A percentile compares a stretch with the other conserved stretches of the same genome.
Evolutionary conservation across 2,888 invertebrate species (phyloP).

Genomic region (Melitaea athalia): DNA sequence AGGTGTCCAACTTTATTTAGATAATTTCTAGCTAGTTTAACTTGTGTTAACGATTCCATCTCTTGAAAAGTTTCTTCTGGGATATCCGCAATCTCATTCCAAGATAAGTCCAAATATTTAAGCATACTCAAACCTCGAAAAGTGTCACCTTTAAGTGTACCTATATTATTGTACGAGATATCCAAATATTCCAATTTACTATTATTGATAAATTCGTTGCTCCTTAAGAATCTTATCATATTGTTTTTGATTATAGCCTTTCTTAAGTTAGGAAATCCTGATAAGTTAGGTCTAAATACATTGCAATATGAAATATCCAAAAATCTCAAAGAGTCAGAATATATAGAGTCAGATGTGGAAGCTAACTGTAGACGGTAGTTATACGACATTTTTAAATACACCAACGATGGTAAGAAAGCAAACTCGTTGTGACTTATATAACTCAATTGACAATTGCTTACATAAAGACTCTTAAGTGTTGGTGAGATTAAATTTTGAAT

Average conservation of each 20-base stretch:
- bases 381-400: slow-evolving; percentile 83
- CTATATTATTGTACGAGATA: slow-evolving; percentile 85
- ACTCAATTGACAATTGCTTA: slow-evolving; percentile 82
- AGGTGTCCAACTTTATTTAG: slow-evolving; percentile 82
- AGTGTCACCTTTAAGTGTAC: slow-evolving; percentile 81
- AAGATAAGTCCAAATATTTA: slow-evolving; percentile 85
- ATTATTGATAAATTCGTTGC: slow-evolving; percentile 84
- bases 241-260: slow-evolving; percentile 84
- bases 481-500: slow-evolving; percentile 76
- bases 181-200: slow-evolving; percentile 83
- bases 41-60: slow-evolving; percentile 81
- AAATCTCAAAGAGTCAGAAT: slow-evolving; percentile 77
- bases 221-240: slow-evolving; percentile 81
- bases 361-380: slow-evolving; percentile 82
- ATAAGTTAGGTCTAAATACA: slow-evolving; percentile 81
- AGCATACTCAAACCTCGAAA: slow-evolving; percentile 83
- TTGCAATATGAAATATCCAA: slow-evolving; percentile 85
- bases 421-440: slow-evolving; percentile 79
- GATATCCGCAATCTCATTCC: slow-evolving; percentile 84
- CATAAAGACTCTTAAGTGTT: slow-evolving; percentile 78
- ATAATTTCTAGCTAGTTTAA: slow-evolving; percentile 86
- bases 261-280: slow-evolving; percentile 83
- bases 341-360: slow-evolving; percentile 62
- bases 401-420: slow-evolving; percentile 81
- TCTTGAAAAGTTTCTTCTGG: slow-evolving; percentile 83